Evolutionary conservation across 2,888 invertebrate genomes (phyloP).

Genomic region (Latrodectus elegans): DNA sequence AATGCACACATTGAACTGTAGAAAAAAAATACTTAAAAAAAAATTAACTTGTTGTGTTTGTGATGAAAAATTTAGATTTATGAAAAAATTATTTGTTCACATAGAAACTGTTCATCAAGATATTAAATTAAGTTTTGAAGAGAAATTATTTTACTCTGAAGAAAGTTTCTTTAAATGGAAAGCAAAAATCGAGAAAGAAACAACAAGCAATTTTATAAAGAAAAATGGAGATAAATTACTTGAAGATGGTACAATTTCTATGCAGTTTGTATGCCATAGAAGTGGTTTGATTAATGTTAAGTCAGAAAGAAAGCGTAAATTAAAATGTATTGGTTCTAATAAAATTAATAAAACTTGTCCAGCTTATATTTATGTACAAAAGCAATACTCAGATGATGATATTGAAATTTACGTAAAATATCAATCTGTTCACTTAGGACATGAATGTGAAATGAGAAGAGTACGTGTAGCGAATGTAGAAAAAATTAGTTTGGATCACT

Average conservation of each 20-base stretch:
- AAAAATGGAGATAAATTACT: background rate
- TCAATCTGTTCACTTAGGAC: no score
- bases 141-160: background rate
- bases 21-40: background rate
- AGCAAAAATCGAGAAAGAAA: background rate
- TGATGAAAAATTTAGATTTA: background rate
- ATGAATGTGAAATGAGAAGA: no score
- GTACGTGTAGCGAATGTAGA: no score
- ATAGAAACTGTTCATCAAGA: background rate
- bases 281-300: background rate
- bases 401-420: no score
- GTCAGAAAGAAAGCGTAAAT: background rate
- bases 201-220: background rate
- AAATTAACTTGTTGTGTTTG: background rate
- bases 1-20: background rate
- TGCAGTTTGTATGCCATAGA: background rate
- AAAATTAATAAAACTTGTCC: background rate
- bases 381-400: background rate
- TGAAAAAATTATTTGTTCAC: background rate
- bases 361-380: background rate
- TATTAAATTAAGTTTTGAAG: background rate
- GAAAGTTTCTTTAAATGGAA: background rate
- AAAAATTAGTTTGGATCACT: no score
- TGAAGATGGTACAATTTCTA: background rate
- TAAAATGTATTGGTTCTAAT: background rate